phyloP scores from a whole-genome alignment of 2,797 vertebrate species.

The Gymnocypris eckloni region DNA sequence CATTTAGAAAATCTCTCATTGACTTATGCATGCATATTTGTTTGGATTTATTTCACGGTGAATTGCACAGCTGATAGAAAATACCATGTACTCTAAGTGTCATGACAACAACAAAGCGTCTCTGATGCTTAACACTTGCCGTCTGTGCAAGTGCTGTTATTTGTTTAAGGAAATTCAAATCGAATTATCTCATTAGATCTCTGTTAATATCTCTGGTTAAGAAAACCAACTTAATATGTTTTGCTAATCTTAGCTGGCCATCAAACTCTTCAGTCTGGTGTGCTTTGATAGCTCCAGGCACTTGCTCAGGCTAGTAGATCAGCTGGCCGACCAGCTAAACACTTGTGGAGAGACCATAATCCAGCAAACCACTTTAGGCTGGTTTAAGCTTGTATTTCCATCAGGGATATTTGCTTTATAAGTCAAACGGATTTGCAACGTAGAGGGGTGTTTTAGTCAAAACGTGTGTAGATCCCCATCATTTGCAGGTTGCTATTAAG shows the following conservation, averaged over 20 bases:
- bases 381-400: not conserved
- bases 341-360: not conserved
- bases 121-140: not conserved
- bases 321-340: not conserved
- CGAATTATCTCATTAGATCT: not conserved
- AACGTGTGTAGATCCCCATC: not conserved
- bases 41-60: not conserved
- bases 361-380: conserved; percentile 3
- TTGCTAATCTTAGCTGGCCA: not conserved
- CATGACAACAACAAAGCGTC: not conserved
- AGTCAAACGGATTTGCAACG: conserved; percentile 3
- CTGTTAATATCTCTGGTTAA: not conserved
- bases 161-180: not conserved
- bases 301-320: not conserved
- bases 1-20: not conserved
- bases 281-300: conserved; percentile 1
- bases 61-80: not conserved
- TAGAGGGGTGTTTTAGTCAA: conserved; percentile 1
- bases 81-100: not conserved
- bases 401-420: conserved; percentile 3
- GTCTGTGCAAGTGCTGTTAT: not conserved
- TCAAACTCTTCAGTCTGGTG: not conserved
- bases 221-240: not conserved
- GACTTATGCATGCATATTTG: not conserved
- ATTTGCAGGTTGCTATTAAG: not conserved